phyloP scores from a whole-genome alignment of 1,140 invertebrate species.

The Drosophila teissieri region DNA sequence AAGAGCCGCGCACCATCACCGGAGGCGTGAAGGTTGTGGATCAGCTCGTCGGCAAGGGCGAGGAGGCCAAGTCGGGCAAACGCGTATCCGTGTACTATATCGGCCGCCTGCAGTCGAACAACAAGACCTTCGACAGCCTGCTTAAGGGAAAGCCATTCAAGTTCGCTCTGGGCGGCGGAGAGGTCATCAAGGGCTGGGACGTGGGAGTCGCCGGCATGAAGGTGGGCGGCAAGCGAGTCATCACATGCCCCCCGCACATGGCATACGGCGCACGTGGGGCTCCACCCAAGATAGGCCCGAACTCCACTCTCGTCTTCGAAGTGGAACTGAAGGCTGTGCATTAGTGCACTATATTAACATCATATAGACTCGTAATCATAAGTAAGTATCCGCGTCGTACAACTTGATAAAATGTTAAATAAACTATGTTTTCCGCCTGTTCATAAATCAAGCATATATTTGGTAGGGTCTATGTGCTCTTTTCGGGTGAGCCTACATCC shows the following conservation, averaged over 20 bases:
- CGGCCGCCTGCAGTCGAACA: constrained; percentile 91
- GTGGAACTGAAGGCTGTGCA: constrained; percentile 93
- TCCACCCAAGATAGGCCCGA: constrained; percentile 93
- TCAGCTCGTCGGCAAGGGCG: constrained; percentile 90
- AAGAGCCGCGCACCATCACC: constrained; percentile 86
- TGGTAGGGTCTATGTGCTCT: constrained; percentile 8
- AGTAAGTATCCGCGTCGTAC: constrained; percentile 40
- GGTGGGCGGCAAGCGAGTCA: constrained; percentile 94
- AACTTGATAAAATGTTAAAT: constrained; percentile 37
- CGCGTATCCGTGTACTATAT: constrained; percentile 91
- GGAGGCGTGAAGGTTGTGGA: constrained; percentile 93
- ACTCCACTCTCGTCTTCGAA: constrained; percentile 93
- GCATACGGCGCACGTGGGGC: constrained; percentile 93
- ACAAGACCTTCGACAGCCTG: constrained; percentile 92
- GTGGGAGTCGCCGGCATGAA: constrained; percentile 94
- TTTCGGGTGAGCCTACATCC: constrained; percentile 14
- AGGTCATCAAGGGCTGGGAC: constrained; percentile 97
- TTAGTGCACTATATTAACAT: constrained; percentile 85
- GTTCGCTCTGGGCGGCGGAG: constrained; percentile 92
- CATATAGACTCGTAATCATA: constrained; percentile 49
- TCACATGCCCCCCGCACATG: constrained; percentile 93
- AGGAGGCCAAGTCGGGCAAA: constrained; percentile 91
- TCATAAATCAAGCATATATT: constrained; percentile 55
- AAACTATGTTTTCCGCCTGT: constrained; percentile 47
- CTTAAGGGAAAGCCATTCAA: constrained; percentile 92